phyloP scores from a whole-genome alignment of 2,113 vertebrate species.

The Cnemophilus loriae region DNA sequence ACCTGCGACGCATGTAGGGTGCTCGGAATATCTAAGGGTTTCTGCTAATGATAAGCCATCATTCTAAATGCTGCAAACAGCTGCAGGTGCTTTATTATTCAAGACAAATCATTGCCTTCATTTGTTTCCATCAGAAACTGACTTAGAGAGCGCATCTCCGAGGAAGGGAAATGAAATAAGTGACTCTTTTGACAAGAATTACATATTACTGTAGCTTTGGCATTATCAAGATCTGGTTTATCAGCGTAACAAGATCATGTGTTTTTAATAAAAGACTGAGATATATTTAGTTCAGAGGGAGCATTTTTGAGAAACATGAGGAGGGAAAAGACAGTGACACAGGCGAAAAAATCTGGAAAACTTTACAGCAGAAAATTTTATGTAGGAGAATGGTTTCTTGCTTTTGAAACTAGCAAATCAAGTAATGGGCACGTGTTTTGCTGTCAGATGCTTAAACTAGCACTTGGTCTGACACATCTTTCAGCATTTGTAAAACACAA shows the following conservation, averaged over 20 bases:
- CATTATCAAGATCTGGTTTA: conserved; percentile 25
- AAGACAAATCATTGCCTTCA: conserved; percentile 40
- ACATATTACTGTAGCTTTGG: not conserved
- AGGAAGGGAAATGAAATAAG: conserved; percentile 43
- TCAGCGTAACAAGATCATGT: not conserved
- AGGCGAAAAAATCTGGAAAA: fast-evolving
- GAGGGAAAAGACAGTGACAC: not conserved
- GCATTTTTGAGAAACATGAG: not conserved
- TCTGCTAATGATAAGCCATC: conserved; percentile 27
- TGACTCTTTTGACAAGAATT: conserved; percentile 30
- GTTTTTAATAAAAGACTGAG: not conserved
- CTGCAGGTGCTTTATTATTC: conserved; percentile 65
- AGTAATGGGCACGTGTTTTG: not conserved
- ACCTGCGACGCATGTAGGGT: not conserved
- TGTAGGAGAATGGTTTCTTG: not conserved
- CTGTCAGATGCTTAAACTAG: not conserved
- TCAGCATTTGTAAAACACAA: not conserved
- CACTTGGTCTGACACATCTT: not conserved
- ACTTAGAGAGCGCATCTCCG: conserved; percentile 1
- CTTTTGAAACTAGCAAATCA: not conserved
- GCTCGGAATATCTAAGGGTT: not conserved
- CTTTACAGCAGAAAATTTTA: not conserved
- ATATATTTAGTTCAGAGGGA: not conserved
- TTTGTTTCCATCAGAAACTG: conserved; percentile 38
- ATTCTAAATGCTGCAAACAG: conserved; percentile 22